A percentile compares a stretch with the other conserved stretches of the same genome.
These are phyloP conservation scores for Phyllopteryx taeniolatus DNA, from an alignment of 2,113 vertebrate species.

Conservation along the genomic window DNA sequence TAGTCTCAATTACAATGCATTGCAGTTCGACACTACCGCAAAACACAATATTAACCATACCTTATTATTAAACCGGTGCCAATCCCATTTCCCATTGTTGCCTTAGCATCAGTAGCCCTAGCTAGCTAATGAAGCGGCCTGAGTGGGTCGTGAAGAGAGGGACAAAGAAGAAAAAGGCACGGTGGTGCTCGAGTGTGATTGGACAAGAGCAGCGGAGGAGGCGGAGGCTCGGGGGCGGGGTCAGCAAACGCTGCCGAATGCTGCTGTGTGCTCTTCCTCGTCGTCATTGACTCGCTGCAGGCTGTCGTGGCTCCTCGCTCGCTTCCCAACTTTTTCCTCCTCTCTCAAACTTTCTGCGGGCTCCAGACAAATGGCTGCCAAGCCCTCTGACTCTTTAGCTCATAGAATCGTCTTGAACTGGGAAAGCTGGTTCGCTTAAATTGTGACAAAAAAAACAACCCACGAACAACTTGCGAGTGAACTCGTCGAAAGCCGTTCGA, in stretches of 20 bases:
- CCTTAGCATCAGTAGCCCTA: background rate
- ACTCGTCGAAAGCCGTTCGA: slow-evolving; percentile 31
- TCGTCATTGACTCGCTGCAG: background rate
- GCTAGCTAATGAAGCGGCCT: background rate
- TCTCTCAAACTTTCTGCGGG: background rate
- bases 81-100: background rate
- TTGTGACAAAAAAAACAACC: background rate
- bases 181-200: background rate
- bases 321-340: background rate
- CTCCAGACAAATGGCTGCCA: slow-evolving; percentile 1
- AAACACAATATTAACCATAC: too few species aligned
- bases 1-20: too few species aligned
- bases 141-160: background rate
- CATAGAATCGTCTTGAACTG: background rate
- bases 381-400: background rate
- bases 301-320: too few species aligned
- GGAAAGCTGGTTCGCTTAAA: slow-evolving; percentile 21
- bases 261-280: background rate
- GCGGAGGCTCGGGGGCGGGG: background rate
- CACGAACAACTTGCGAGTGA: slow-evolving; percentile 21
- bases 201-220: background rate
- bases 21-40: too few species aligned
- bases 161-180: background rate
- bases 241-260: background rate
- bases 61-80: too few species aligned